Base-by-base conservation (phyloP, 1,140 invertebrate genomes). In the Bombus pascuorum region DNA sequence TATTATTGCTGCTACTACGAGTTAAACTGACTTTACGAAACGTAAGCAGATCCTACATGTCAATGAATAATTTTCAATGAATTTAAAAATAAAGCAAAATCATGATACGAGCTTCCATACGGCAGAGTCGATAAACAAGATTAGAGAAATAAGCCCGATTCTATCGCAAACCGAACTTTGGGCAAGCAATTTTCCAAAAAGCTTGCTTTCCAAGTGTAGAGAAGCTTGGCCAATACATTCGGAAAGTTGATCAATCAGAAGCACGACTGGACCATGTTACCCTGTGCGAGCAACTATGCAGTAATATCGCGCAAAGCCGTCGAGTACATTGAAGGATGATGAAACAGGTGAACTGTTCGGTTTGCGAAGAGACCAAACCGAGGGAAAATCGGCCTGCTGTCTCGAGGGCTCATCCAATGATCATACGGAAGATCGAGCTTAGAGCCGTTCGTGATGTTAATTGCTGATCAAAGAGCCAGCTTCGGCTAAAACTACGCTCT, bases 391-490 rank as follows among this genome's bases (percentile, higher is more conserved):
- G 81, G 53, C 78, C 42, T 22, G 42, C 42, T 68, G 53, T 85
- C 83, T 85, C 76, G 78, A 53, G 42, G 42, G 71, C 74, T 81
- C 84, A 68, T 85, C 59, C 78, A 68, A 75, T 85, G 71, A 88
- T 84, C 83, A 87, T 84, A 83, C 86, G 89, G 83, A 87, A 81
- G 81, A 82, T 87, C 80, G 62, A 83, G 75, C 79, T 87, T 71
- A 68, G 74, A 82, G 81, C 85, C 77, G 81, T 85, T 83, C 73
- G 73, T 83, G 87, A 87, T 88, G 91, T 92, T 93, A 92, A 92
- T 92, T 92, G 89, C 91, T 86, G 90, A 92, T 92, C 91, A 92
- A 90, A 92, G 91, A 89, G 77, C 86, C 71, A 72, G 77, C 88
- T 83, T 86, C 42, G 65, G 72, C 82, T 76, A 73, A 65, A 87